Evolutionary conservation across 2,113 vertebrate genomes (phyloP).

Genomic region (Amphiprion ocellaris): DNA sequence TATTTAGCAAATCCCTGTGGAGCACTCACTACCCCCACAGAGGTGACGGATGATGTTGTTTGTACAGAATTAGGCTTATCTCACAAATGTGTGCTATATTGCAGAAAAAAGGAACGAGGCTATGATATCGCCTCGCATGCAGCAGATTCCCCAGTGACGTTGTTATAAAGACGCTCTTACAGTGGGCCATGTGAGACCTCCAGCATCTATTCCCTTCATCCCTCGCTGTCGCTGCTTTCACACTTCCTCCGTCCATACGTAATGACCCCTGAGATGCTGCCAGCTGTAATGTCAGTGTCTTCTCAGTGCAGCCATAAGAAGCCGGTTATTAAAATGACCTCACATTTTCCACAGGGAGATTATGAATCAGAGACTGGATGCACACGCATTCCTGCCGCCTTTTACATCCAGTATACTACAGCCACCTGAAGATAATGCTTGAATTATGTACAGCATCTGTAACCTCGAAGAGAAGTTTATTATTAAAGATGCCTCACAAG

Average conservation of each 20-base stretch:
- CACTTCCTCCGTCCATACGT: conserved; percentile 54
- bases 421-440: conserved; percentile 22
- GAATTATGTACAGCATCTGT: not conserved
- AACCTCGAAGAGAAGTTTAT: conserved; percentile 15
- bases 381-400: not conserved
- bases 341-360: conserved; percentile 33
- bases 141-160: conserved; percentile 47
- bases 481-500: conserved; percentile 11
- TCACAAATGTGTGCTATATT: conserved; percentile 23
- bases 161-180: conserved; percentile 49
- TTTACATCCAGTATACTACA: not conserved
- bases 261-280: conserved; percentile 51
- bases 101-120: conserved; percentile 8
- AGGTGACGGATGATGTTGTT: conserved; percentile 55
- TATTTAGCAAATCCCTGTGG: conserved; percentile 40
- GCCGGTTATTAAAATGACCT: conserved; percentile 53
- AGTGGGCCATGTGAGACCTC: conserved; percentile 37
- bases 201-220: conserved; percentile 33
- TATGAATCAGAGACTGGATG: conserved; percentile 31
- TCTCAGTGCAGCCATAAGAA: not conserved
- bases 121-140: not conserved
- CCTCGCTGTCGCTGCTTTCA: conserved; percentile 51
- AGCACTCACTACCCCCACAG: conserved; percentile 1
- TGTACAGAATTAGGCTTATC: conserved; percentile 24
- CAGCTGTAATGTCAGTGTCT: conserved; percentile 37